These are phyloP conservation scores for Ectobius pallidus DNA, from an alignment of 2,888 invertebrate species.

Conservation along the genomic window DNA sequence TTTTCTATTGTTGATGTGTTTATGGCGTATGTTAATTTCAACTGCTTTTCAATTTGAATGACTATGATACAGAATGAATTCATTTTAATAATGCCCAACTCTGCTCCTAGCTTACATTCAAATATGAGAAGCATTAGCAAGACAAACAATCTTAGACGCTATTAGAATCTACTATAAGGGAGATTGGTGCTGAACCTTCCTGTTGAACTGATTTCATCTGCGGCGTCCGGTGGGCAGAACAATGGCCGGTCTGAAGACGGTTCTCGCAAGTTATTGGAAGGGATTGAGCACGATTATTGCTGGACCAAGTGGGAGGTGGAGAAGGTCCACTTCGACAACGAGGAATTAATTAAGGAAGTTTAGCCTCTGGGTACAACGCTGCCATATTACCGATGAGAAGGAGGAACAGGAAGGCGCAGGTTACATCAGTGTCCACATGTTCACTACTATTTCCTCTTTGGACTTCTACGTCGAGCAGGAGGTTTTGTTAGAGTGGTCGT, in stretches of 20 bases:
- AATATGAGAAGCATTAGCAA: too few species aligned
- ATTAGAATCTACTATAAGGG: too few species aligned
- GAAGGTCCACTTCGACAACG: conserved; percentile 17
- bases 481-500: background rate
- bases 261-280: conserved; percentile 28
- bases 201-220: too few species aligned
- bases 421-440: background rate
- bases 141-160: too few species aligned
- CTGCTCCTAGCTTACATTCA: too few species aligned
- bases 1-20: too few species aligned
- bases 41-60: too few species aligned
- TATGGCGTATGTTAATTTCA: too few species aligned
- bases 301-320: conserved; percentile 4
- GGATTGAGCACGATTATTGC: conserved; percentile 30
- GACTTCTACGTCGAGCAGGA: background rate
- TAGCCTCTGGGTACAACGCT: conserved; percentile 11
- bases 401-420: background rate
- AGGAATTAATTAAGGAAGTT: conserved; percentile 30
- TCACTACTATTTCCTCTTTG: background rate
- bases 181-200: too few species aligned
- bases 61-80: too few species aligned
- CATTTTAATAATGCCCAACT: too few species aligned
- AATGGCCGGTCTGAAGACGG: background rate
- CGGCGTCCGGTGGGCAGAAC: too few species aligned
- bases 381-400: conserved; percentile 9